Evolutionary conservation across 1,140 invertebrate genomes (phyloP).

Genomic region (Drosophila santomea): DNA sequence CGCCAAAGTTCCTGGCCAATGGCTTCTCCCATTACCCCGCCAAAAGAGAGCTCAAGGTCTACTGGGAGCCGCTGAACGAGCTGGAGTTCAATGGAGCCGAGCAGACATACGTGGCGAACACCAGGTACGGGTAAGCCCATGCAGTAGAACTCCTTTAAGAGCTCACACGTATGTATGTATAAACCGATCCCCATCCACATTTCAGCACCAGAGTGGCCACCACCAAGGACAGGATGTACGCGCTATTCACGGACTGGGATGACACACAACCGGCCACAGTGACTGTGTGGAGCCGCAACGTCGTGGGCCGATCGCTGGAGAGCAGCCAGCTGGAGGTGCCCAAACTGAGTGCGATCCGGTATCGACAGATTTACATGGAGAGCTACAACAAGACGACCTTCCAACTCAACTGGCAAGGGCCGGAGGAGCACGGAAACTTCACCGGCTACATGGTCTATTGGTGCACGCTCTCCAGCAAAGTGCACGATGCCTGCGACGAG

Average conservation of each 20-base stretch:
- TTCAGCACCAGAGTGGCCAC: background rate
- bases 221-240: background rate
- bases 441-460: constrained; percentile 36
- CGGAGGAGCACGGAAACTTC: background rate
- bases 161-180: too few species aligned
- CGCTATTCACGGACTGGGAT: constrained; percentile 3
- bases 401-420: constrained; percentile 14
- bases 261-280: background rate
- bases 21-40: constrained; percentile 12
- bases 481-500: constrained; percentile 12
- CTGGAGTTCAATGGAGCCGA: constrained; percentile 31
- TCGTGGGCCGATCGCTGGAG: constrained; percentile 3
- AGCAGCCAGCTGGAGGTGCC: constrained; percentile 20
- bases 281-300: constrained; percentile 25
- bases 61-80: constrained; percentile 26
- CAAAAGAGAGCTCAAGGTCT: constrained; percentile 12
- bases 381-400: background rate
- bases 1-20: constrained; percentile 3
- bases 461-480: constrained; percentile 3
- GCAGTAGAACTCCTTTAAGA: too few species aligned
- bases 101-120: background rate
- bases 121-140: background rate
- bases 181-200: background rate
- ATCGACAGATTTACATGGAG: background rate
- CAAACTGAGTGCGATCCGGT: background rate